Evolutionary conservation across 2,113 vertebrate species (phyloP).

Genomic region (Solea solea): DNA sequence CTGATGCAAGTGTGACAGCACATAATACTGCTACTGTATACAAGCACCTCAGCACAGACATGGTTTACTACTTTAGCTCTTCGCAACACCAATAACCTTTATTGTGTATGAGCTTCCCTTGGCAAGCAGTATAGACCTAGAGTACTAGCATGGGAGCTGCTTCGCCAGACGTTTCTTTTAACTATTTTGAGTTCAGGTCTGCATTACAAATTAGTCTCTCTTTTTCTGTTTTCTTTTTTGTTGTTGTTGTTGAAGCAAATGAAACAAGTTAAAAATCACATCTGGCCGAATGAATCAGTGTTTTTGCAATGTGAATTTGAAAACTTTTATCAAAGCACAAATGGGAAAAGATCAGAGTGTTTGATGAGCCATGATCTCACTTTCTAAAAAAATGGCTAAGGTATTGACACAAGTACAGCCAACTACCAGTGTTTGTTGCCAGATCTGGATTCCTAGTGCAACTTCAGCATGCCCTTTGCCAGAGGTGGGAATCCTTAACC

Average conservation of each 20-base stretch:
- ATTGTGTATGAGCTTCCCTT: constrained; percentile 50
- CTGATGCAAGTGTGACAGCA: constrained; percentile 19
- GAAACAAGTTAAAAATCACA: not conserved
- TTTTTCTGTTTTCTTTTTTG: not conserved
- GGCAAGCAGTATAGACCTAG: constrained; percentile 36
- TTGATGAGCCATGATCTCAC: not conserved
- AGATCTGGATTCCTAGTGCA: constrained; percentile 36
- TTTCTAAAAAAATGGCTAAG: not conserved
- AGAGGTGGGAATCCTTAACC: constrained; percentile 16
- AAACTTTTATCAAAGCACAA: not conserved
- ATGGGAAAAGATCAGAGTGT: not conserved
- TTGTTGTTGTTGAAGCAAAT: not conserved
- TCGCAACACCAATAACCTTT: constrained; percentile 55
- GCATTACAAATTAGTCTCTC: not conserved
- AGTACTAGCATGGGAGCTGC: constrained; percentile 53
- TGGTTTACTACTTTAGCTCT: constrained; percentile 31
- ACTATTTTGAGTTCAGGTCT: constrained; percentile 34
- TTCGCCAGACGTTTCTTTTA: constrained; percentile 39
- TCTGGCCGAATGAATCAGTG: too few species aligned
- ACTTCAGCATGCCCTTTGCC: constrained; percentile 43
- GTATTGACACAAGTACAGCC: not conserved
- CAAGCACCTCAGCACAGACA: constrained; percentile 1
- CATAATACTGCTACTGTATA: constrained; percentile 7
- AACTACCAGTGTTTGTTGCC: not conserved
- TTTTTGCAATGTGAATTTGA: constrained; percentile 4